phyloP scores from a whole-genome alignment of 1,140 invertebrate genomes.

The Lerema accius region DNA sequence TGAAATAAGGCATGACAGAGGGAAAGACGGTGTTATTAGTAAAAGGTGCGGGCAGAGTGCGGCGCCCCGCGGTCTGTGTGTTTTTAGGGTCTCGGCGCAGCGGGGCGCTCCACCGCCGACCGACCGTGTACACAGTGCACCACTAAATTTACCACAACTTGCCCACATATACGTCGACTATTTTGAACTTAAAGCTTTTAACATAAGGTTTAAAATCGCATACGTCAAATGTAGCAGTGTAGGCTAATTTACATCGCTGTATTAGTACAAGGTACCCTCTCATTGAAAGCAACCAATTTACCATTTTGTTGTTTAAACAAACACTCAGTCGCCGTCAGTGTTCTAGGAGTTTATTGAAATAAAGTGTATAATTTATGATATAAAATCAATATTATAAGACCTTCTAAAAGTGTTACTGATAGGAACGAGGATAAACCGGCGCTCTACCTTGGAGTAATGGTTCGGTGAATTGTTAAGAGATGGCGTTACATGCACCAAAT shows the following conservation, averaged over 20 bases:
- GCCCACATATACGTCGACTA: neutral
- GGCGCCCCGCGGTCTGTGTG: slow-evolving; percentile 83
- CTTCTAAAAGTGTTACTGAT: slow-evolving; percentile 26
- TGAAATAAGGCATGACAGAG: slow-evolving; percentile 80
- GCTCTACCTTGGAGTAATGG: slow-evolving; percentile 7
- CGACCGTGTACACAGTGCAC: slow-evolving; percentile 27
- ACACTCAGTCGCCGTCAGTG: slow-evolving; percentile 52
- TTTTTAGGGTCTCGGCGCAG: slow-evolving; percentile 71
- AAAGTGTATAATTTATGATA: slow-evolving; percentile 51
- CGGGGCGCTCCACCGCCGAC: slow-evolving; percentile 57
- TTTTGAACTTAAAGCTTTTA: neutral
- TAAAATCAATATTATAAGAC: slow-evolving; percentile 44
- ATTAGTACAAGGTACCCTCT: slow-evolving; percentile 52
- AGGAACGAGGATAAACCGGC: slow-evolving; percentile 18
- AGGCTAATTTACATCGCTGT: slow-evolving; percentile 16
- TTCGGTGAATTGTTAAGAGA: slow-evolving; percentile 36
- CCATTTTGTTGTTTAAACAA: slow-evolving; percentile 76
- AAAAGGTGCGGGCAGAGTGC: slow-evolving; percentile 61
- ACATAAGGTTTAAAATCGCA: neutral
- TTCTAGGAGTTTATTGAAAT: slow-evolving; percentile 62
- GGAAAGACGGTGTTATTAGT: slow-evolving; percentile 79
- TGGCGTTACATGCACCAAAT: slow-evolving; percentile 37
- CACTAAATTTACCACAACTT: slow-evolving; percentile 2
- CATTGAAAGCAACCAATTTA: slow-evolving; percentile 78
- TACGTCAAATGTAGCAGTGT: neutral